Evolutionary conservation across 2,888 invertebrate species (phyloP).

Genomic region (Drosophila multiciliata): DNA sequence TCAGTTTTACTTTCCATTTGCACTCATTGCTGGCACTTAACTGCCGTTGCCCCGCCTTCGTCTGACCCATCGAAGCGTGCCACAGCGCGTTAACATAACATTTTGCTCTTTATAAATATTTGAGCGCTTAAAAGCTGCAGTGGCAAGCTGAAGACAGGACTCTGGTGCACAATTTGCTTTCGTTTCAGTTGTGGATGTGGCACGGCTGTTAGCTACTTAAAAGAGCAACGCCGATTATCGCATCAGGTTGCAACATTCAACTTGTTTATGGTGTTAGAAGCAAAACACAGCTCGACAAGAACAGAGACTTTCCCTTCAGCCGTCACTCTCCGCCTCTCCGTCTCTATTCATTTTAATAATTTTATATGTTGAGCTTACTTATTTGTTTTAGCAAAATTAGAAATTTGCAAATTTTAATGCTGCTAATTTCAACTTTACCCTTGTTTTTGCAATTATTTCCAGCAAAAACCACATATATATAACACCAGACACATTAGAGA

Average conservation of each 20-base stretch:
- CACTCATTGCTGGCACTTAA: constrained; percentile 66
- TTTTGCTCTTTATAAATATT: constrained; percentile 71
- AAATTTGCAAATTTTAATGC: constrained; percentile 21
- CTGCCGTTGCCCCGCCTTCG: constrained; percentile 17
- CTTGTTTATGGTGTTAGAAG: constrained; percentile 39
- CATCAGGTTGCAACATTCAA: constrained; percentile 45
- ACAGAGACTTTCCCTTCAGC: neutral
- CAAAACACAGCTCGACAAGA: constrained; percentile 9
- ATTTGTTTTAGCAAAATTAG: neutral
- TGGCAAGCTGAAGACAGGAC: constrained; percentile 24
- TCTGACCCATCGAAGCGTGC: constrained; percentile 21
- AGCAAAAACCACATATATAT: constrained; percentile 46
- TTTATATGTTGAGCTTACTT: neutral
- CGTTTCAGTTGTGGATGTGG: constrained; percentile 27
- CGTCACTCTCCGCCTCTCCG: neutral
- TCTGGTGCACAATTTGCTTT: constrained; percentile 32
- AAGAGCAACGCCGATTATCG: constrained; percentile 51
- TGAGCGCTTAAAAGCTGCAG: constrained; percentile 68
- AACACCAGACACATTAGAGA: constrained; percentile 62
- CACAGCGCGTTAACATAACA: constrained; percentile 63
- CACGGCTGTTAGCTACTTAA: constrained; percentile 41
- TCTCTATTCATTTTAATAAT: neutral
- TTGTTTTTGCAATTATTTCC: constrained; percentile 52
- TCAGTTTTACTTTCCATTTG: constrained; percentile 52
- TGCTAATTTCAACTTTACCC: constrained; percentile 45